Evolutionary conservation across 1,140 invertebrate species (phyloP), one percentile per base, ranked within the genome.

Genomic region (Cotesia glomerata): DNA sequence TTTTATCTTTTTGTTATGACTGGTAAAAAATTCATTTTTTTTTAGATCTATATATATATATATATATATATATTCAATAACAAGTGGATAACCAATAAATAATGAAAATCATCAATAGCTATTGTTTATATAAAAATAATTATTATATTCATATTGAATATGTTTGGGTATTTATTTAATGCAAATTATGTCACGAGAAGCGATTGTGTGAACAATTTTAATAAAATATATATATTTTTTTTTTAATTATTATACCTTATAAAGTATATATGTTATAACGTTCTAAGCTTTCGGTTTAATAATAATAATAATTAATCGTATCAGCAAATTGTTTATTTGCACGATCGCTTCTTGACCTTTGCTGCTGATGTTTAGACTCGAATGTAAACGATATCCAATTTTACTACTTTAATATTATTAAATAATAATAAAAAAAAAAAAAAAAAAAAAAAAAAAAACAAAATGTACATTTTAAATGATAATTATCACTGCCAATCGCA

Each of bases 31-130:
- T 75, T 66, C 61, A 63, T 63, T 76, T 79, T 79, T 26, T 26
- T 26, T 26, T n/a, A n/a, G n/a, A n/a, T n/a, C n/a, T n/a, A n/a
- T n/a, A n/a, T n/a, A n/a, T n/a, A n/a, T n/a, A n/a, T 74, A 80
- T 71, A 61, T 74, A 68, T 81, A 77, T 81, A 80, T 35, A 81
- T 81, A 81, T n/a, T 34, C 5, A 66, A 63, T 32, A 61, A 71
- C 62, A 64, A 65, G 36, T 73, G 71, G 35, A 52, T 61, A 14
- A 61, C 18, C 26, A 69, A 61, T 26, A 61, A 66, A 49, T 7
- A 34, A 67, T 35, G n/a, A 67, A 58, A 16, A 35, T 14, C 4
- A 45, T 58, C 56, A 18, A 8, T 18, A 58, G 1, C 14, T 26
- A n/a, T 54, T 5, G 16, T 14, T 13, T 3, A 54, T 13, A n/a